A percentile compares a stretch with the other conserved stretches of the same genome.
Conservation (phyloP, 2,888 invertebrate genomes). For the Tuberolachnus salignus region DNA sequence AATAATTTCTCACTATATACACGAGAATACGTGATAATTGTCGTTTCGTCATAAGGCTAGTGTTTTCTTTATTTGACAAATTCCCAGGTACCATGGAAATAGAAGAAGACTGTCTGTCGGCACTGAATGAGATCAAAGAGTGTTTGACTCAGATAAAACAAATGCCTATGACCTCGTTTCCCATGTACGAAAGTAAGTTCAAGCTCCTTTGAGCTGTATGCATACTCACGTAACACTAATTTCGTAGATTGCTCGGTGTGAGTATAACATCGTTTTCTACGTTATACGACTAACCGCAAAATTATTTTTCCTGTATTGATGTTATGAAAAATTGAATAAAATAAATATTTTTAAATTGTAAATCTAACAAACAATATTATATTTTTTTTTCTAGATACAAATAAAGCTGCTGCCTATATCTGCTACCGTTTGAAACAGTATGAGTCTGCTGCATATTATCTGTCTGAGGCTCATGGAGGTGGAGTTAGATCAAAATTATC, state of each 20-base stretch:
- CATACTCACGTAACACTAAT: not conserved
- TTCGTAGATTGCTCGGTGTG: too few relatives aligned
- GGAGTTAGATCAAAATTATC: constrained; percentile 46
- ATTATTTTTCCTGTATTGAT: too few relatives aligned
- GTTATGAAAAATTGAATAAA: not conserved
- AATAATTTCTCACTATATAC: too few relatives aligned
- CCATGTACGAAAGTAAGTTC: constrained; percentile 45
- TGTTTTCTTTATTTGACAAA: too few relatives aligned
- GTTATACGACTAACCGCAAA: too few relatives aligned
- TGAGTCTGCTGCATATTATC: constrained; percentile 37
- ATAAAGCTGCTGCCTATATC: constrained; percentile 40
- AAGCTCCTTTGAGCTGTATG: not conserved
- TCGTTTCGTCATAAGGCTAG: too few relatives aligned
- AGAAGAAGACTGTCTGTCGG: not conserved
- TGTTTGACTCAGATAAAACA: constrained; percentile 28
- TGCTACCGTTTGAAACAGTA: constrained; percentile 27
- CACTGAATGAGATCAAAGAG: constrained; percentile 5
- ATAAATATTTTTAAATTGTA: not conserved
- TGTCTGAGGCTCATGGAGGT: constrained; percentile 56
- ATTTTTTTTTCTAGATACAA: constrained; percentile 30
- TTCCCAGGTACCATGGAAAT: not conserved
- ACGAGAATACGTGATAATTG: too few relatives aligned
- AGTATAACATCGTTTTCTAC: too few relatives aligned
- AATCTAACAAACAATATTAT: too few relatives aligned
- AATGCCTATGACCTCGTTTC: constrained; percentile 16